Base-by-base conservation (phyloP, 2,888 invertebrate species). In the Chalcis sispes region DNA sequence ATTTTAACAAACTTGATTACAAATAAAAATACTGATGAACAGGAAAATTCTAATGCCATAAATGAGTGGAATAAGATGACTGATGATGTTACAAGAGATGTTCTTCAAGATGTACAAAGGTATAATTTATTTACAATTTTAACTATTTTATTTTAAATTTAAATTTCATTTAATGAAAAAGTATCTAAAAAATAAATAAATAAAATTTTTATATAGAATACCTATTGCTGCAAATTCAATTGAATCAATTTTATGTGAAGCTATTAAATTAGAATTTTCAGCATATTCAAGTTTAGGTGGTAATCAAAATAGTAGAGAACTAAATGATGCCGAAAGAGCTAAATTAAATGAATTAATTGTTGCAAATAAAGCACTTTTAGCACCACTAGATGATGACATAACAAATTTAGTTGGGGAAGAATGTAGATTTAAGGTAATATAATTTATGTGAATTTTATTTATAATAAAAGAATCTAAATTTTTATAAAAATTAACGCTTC, bases 211-310 rank as follows among this genome's bases (percentile, higher is more conserved):
- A 85, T 87, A 67, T 80, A 90, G 90, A 82, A 91, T 92, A 87
- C 89, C 90, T 15, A 89, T 90, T 52, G 92, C 92, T 81, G 92
- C 92, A 0, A 93, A 93, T 87, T 94, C 94, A 3, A 95, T 96
- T 87, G 95, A 96, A 85, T 94, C 95, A 0, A 95, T 96, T 82
- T 89, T 96, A 46, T 95, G 94, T 77, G 95, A 96, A 83, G 96
- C 96, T 8, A 96, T 96, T 79, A 95, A 95, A 82, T 89, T 96
- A 75, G 96, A 96, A 89, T 96, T 94, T 86, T 95, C 95, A 82
- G 92, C 94, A 0, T 94, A 93, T 84, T 91, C 92, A 0, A 91
- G 93, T 0, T 89, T 93, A 8, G 91, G 92, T 58, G 91, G 91
- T 80, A 91, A 91, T 80, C 92, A 91, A 2, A 91, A 91, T 5